phyloP scores from a whole-genome alignment of 1,140 invertebrate genomes.

The Protaetia brevitarsis region DNA sequence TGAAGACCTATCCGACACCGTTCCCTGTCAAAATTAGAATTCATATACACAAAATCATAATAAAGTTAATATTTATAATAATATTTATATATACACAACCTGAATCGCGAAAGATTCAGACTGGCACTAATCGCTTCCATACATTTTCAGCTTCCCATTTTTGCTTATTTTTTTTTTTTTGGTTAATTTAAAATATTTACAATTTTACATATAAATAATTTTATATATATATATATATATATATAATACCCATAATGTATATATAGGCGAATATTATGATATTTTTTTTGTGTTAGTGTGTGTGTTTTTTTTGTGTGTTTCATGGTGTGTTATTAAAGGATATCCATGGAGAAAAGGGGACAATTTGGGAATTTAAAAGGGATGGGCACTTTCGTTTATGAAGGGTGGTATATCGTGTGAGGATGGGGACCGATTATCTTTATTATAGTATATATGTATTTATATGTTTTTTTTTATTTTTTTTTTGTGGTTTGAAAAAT shows the following conservation, averaged over 20 bases:
- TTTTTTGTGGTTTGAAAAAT: too few species aligned
- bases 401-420: too few species aligned
- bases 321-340: neutral
- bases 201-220: conserved; percentile 44
- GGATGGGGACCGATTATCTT: too few species aligned
- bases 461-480: too few species aligned
- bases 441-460: too few species aligned
- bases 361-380: neutral
- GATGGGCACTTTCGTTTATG: neutral
- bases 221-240: conserved; percentile 31
- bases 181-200: conserved; percentile 44
- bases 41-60: neutral
- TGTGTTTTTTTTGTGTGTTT: too few species aligned
- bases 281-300: conserved; percentile 25
- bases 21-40: neutral
- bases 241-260: conserved; percentile 27
- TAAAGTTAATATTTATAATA: conserved; percentile 5
- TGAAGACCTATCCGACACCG: neutral
- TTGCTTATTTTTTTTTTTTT: conserved; percentile 1
- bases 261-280: conserved; percentile 34
- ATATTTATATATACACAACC: neutral
- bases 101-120: neutral
- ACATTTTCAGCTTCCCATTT: conserved; percentile 4
- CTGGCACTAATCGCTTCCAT: neutral
- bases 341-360: neutral